phyloP scores from a whole-genome alignment of 2,888 invertebrate genomes.

The Fragum sueziense region DNA sequence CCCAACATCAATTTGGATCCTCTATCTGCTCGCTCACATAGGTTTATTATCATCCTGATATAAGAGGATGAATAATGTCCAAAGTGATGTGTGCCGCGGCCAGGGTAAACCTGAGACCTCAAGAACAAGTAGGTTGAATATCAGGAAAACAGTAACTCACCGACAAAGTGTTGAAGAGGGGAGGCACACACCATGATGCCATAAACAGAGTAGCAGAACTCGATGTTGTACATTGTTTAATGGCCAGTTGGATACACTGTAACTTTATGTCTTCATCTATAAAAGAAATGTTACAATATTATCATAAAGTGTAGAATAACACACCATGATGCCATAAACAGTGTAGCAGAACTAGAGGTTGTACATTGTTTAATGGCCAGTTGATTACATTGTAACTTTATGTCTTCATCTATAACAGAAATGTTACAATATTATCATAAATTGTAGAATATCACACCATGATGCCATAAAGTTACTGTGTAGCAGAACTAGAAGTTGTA shows the following conservation, averaged over 20 bases:
- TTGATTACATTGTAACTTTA: conserved; percentile 66
- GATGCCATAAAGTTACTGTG: conserved; percentile 75
- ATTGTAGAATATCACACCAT: conserved; percentile 75
- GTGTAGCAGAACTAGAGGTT: conserved; percentile 71
- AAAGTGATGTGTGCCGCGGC: too few species aligned
- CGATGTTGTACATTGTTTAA: conserved; percentile 68
- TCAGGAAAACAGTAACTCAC: conserved; percentile 60
- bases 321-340: conserved; percentile 77
- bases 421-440: too few species aligned
- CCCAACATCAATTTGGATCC: too few species aligned
- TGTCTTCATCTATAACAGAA: conserved; percentile 63
- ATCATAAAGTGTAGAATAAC: conserved; percentile 72
- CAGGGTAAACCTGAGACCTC: too few species aligned
- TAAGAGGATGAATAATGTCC: too few species aligned
- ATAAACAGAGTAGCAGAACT: conserved; percentile 75
- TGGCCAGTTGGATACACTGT: conserved; percentile 69
- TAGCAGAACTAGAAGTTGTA: conserved; percentile 70
- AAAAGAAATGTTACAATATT: too few species aligned
- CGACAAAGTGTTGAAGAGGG: conserved; percentile 71
- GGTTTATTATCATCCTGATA: too few species aligned
- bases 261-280: conserved; percentile 66
- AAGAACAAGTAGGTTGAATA: too few species aligned
- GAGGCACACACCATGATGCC: conserved; percentile 75
- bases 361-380: conserved; percentile 71
- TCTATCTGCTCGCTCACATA: too few species aligned